These are phyloP conservation scores for Pseudomyrmex gracilis DNA, from an alignment of 1,140 invertebrate genomes.

Conservation along the genomic window DNA sequence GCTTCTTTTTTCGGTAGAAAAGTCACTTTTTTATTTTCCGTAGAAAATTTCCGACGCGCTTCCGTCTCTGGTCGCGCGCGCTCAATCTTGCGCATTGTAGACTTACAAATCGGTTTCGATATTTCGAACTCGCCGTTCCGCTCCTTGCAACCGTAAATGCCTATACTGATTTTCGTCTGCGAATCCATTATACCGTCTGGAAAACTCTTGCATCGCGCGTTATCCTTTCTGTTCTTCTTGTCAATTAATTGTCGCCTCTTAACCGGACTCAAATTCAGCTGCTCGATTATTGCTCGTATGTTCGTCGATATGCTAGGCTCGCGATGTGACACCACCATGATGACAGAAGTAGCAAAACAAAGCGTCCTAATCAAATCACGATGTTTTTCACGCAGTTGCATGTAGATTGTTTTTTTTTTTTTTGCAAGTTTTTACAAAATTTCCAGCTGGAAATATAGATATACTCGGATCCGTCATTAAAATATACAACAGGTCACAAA, in stretches of 20 bases:
- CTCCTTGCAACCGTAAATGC: constrained; percentile 80
- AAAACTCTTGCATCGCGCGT: constrained; percentile 65
- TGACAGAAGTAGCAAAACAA: constrained; percentile 20
- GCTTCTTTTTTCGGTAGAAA: constrained; percentile 41
- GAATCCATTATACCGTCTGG: constrained; percentile 60
- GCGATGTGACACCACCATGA: constrained; percentile 83
- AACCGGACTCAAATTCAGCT: constrained; percentile 82
- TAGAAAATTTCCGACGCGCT: constrained; percentile 50
- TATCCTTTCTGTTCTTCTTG: constrained; percentile 66
- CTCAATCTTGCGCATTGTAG: constrained; percentile 59
- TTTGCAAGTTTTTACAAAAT: background rate
- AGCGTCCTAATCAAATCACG: background rate
- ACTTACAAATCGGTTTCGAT: constrained; percentile 50
- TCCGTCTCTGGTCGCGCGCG: constrained; percentile 61
- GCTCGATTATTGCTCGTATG: constrained; percentile 84
- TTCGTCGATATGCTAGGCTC: constrained; percentile 83
- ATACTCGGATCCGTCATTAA: background rate
- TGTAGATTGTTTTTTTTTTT: background rate
- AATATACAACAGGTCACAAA: background rate
- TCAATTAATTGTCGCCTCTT: constrained; percentile 78
- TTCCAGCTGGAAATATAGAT: constrained; percentile 16
- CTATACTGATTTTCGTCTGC: constrained; percentile 80
- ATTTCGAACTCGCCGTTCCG: constrained; percentile 56
- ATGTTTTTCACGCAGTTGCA: background rate
- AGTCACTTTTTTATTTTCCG: constrained; percentile 50